phyloP scores from a whole-genome alignment of 2,888 invertebrate genomes.

The Lysandra bellargus region DNA sequence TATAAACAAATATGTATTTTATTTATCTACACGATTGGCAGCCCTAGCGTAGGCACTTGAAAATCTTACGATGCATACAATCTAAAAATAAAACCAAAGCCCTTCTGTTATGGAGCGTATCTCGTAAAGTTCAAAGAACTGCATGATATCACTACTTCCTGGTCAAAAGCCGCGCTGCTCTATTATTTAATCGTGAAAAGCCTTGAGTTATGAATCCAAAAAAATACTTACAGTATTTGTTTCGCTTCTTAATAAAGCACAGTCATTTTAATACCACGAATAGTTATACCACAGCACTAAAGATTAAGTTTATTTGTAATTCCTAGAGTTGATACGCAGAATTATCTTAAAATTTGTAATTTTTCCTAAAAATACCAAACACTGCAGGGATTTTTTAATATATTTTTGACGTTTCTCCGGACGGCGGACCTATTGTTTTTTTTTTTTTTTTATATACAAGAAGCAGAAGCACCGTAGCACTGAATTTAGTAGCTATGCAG shows the following conservation, averaged over 20 bases:
- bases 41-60: slow-evolving; percentile 37
- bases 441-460: background rate
- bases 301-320: slow-evolving; percentile 46
- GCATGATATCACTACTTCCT: slow-evolving; percentile 69
- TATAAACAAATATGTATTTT: background rate
- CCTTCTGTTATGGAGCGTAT: slow-evolving; percentile 46
- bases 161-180: slow-evolving; percentile 56
- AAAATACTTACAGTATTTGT: slow-evolving; percentile 42
- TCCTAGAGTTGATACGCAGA: slow-evolving; percentile 45
- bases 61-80: slow-evolving; percentile 48
- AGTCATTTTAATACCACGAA: slow-evolving; percentile 40
- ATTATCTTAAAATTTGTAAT: slow-evolving; percentile 50
- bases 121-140: slow-evolving; percentile 55
- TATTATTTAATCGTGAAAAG: slow-evolving; percentile 47
- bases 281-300: slow-evolving; percentile 47
- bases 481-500: too few relatives aligned
- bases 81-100: slow-evolving; percentile 71
- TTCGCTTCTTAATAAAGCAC: slow-evolving; percentile 14
- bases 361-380: slow-evolving; percentile 55
- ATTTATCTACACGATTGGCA: slow-evolving; percentile 36
- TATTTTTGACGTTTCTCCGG: slow-evolving; percentile 61
- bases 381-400: slow-evolving; percentile 50
- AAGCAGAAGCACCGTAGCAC: background rate
- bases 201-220: slow-evolving; percentile 47
- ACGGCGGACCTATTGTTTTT: slow-evolving; percentile 39